Percentiles rank a stretch among this genome's conserved stretches.
phyloP scores from a whole-genome alignment of 1,140 invertebrate genomes.

The Papilio polytes region DNA sequence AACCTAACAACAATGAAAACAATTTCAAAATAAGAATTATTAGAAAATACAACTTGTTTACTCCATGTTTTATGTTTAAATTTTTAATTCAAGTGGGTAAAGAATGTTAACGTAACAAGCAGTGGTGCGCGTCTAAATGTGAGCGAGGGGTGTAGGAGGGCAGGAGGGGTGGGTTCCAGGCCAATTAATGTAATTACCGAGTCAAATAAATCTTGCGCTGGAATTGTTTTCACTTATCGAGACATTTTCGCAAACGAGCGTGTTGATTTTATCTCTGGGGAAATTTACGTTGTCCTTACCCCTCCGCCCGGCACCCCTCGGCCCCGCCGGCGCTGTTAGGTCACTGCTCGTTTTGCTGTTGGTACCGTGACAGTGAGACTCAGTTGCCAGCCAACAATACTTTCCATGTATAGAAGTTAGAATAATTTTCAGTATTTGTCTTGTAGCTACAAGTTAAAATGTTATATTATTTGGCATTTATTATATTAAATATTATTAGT shows the following conservation, averaged over 20 bases:
- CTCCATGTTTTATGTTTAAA: neutral
- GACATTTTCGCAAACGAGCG: conserved; percentile 34
- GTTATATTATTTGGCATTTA: too few relatives aligned
- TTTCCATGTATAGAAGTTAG: neutral
- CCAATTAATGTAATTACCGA: conserved; percentile 37
- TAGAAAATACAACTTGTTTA: neutral
- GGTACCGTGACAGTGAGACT: neutral
- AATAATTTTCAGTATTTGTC: neutral
- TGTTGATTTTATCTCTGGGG: conserved; percentile 32
- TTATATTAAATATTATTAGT: neutral
- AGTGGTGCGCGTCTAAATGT: neutral
- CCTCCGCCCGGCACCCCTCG: neutral
- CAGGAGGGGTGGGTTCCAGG: neutral
- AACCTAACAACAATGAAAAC: neutral
- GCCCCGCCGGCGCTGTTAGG: neutral
- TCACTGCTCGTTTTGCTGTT: neutral
- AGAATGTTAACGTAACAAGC: neutral
- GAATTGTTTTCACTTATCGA: conserved; percentile 39
- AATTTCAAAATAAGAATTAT: neutral
- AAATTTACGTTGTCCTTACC: conserved; percentile 12
- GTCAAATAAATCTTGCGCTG: conserved; percentile 32
- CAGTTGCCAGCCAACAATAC: neutral
- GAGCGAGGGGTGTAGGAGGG: neutral
- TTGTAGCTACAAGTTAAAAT: too few relatives aligned
- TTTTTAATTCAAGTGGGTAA: conserved; percentile 1